These are phyloP conservation scores for Scelioninae gen. 1 DNA, from an alignment of 2,888 invertebrate genomes.

Conservation along the genomic window DNA sequence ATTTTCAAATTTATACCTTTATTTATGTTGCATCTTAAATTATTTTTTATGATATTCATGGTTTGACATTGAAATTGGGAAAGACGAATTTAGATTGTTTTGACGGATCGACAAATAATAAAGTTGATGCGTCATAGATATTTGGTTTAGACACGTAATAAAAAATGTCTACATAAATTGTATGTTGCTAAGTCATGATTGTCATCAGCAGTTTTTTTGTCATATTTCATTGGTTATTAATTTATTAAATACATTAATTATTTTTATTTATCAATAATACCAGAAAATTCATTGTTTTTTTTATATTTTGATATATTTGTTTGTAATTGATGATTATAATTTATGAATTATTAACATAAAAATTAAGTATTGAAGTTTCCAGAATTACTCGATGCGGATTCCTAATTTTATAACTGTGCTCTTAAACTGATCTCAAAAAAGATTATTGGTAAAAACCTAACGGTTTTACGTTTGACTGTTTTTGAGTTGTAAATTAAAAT, in stretches of 20 bases:
- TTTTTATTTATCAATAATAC: not conserved
- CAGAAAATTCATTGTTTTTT: not conserved
- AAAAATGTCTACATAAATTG: not conserved
- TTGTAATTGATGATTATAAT: not conserved
- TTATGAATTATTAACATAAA: not conserved
- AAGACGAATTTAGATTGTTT: not conserved
- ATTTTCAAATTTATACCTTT: no score
- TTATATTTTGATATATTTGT: not conserved
- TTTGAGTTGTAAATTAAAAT: conserved; percentile 18
- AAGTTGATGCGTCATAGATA: not conserved
- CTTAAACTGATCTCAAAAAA: not conserved
- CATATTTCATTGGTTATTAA: no score
- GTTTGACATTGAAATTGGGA: not conserved
- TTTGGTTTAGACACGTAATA: not conserved
- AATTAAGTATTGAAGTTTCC: no score
- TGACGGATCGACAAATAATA: not conserved
- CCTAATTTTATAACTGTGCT: conserved; percentile 13
- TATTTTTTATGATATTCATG: not conserved
- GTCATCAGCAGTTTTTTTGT: no score
- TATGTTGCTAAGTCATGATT: not conserved
- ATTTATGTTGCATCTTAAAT: not conserved
- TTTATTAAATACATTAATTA: not conserved
- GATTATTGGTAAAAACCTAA: conserved; percentile 29
- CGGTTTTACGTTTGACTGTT: conserved; percentile 30
- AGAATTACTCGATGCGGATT: not conserved